These are phyloP conservation scores for Rhopalosiphum maidis DNA, from an alignment of 1,140 invertebrate genomes.

Conservation along the genomic window DNA sequence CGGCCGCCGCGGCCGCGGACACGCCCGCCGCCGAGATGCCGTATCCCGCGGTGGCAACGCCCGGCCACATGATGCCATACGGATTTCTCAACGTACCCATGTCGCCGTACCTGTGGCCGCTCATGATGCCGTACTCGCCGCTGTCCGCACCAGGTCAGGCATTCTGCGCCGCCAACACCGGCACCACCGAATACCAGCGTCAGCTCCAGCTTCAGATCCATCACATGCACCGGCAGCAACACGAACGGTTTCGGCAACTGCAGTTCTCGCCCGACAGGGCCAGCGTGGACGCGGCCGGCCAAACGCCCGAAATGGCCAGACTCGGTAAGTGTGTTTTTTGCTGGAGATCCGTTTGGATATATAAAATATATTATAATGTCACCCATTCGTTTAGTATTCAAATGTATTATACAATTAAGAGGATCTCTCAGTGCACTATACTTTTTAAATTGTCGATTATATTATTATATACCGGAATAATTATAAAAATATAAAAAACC, in stretches of 20 bases:
- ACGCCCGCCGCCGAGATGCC: neutral
- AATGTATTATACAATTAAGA: too few species aligned
- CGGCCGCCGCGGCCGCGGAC: neutral
- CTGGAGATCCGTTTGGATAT: neutral
- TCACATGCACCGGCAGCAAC: conserved; percentile 60
- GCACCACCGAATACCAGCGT: conserved; percentile 60
- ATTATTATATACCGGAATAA: too few species aligned
- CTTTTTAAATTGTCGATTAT: too few species aligned
- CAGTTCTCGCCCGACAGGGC: conserved; percentile 63
- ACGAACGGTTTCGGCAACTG: conserved; percentile 61
- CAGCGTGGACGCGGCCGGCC: conserved; percentile 61
- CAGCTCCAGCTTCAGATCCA: conserved; percentile 25
- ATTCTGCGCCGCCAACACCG: conserved; percentile 59
- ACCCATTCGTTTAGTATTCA: too few species aligned
- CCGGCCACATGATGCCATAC: conserved; percentile 19
- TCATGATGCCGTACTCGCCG: conserved; percentile 62
- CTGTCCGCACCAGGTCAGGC: conserved; percentile 63
- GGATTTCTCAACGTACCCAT: neutral
- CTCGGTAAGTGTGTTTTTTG: conserved; percentile 62
- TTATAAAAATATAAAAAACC: too few species aligned
- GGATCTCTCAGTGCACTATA: too few species aligned
- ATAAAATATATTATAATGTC: too few species aligned
- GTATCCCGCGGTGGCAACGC: neutral
- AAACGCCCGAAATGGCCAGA: conserved; percentile 63
- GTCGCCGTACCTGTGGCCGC: neutral